A percentile compares a stretch with the other conserved stretches of the same genome.
These are phyloP conservation scores for Vesta saturnalis DNA, from an alignment of 2,888 invertebrate genomes.

Conservation along the genomic window DNA sequence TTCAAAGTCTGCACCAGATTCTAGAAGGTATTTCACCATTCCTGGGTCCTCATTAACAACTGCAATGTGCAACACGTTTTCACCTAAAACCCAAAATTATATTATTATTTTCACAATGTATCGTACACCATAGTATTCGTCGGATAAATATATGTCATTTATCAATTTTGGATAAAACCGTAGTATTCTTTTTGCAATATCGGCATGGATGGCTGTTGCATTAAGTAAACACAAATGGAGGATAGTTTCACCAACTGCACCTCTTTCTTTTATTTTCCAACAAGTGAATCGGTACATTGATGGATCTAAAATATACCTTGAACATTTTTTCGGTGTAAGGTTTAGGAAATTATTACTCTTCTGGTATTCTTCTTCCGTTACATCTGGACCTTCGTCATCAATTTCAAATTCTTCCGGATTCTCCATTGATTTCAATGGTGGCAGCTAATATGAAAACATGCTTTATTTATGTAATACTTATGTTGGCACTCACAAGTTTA, in stretches of 20 bases:
- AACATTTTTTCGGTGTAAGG: background rate
- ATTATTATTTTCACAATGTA: background rate
- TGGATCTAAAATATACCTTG: constrained; percentile 65
- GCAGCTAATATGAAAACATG: constrained; percentile 65
- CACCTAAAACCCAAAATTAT: constrained; percentile 67
- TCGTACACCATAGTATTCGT: constrained; percentile 91
- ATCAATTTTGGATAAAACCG: constrained; percentile 95
- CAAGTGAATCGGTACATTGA: constrained; percentile 84
- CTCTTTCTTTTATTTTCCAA: constrained; percentile 91
- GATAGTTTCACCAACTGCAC: constrained; percentile 96
- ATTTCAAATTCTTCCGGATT: constrained; percentile 88
- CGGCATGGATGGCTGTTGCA: constrained; percentile 90
- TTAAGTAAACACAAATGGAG: constrained; percentile 93
- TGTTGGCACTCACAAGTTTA: constrained; percentile 70
- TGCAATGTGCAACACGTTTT: constrained; percentile 95
- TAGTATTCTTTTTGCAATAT: constrained; percentile 90
- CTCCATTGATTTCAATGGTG: constrained; percentile 80
- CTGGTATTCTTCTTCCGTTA: constrained; percentile 64
- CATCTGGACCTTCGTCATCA: constrained; percentile 77
- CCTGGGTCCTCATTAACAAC: constrained; percentile 98
- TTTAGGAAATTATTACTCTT: constrained; percentile 59
- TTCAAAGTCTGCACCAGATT: constrained; percentile 90
- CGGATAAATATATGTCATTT: constrained; percentile 94
- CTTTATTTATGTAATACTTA: background rate
- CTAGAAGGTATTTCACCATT: constrained; percentile 94